These are phyloP conservation scores for Aporrectodea caliginosa DNA, from an alignment of 1,140 invertebrate species.

Conservation along the genomic window DNA sequence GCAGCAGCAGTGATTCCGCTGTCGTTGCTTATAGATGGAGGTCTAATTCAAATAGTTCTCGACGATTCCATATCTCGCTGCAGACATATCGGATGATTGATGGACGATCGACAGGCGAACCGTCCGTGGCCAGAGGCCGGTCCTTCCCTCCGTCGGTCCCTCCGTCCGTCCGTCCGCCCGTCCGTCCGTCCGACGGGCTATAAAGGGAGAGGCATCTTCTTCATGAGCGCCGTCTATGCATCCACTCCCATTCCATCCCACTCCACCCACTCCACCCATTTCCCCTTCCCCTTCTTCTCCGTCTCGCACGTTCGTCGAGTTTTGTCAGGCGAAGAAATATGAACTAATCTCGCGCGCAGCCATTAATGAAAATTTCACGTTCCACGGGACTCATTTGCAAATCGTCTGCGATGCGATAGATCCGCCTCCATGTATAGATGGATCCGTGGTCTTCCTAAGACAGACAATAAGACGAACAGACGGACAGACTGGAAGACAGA, in stretches of 20 bases:
- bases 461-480: too few species aligned
- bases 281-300: background rate
- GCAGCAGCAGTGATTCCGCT: too few species aligned
- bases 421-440: too few species aligned
- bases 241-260: too few species aligned
- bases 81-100: background rate
- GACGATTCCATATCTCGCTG: background rate
- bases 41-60: background rate
- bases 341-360: background rate
- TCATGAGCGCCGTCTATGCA: too few species aligned
- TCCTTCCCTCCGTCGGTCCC: background rate
- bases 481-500: too few species aligned
- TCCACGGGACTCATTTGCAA: background rate
- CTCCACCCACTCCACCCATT: background rate
- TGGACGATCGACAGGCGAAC: background rate
- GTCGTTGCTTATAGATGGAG: background rate
- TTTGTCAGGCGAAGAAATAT: background rate
- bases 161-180: background rate
- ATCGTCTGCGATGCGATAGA: background rate
- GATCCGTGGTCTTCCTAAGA: too few species aligned
- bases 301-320: too few species aligned
- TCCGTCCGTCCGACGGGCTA: too few species aligned
- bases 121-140: background rate
- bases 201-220: too few species aligned
- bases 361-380: conserved; percentile 3